These are phyloP conservation scores for Shargacucullia verbasci DNA, from an alignment of 2,888 invertebrate genomes.

Conservation along the genomic window DNA sequence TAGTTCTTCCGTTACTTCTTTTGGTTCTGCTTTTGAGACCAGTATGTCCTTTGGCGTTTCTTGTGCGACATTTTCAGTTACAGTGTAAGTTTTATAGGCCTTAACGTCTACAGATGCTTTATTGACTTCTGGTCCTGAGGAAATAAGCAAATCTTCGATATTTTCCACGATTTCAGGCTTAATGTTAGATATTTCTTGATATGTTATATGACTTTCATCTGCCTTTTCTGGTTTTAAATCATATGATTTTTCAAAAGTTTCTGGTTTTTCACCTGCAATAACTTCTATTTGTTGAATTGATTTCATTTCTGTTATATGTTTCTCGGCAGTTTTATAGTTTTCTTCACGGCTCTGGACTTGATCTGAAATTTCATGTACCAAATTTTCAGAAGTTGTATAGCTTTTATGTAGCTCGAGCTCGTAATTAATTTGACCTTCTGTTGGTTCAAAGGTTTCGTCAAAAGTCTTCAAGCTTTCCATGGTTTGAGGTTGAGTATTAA, in stretches of 20 bases:
- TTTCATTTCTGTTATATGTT: constrained; percentile 66
- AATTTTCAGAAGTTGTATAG: constrained; percentile 70
- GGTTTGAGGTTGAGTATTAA: constrained; percentile 66
- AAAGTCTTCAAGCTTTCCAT: constrained; percentile 67
- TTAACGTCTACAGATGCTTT: constrained; percentile 68
- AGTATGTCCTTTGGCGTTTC: constrained; percentile 82
- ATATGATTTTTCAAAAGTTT: constrained; percentile 50
- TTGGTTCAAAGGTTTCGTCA: constrained; percentile 51
- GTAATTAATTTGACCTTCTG: constrained; percentile 56
- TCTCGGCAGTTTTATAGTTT: constrained; percentile 61
- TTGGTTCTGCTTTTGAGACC: constrained; percentile 72
- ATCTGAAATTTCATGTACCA: constrained; percentile 63
- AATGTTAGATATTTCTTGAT: constrained; percentile 66
- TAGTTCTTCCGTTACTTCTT: constrained; percentile 75
- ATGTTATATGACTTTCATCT: constrained; percentile 62
- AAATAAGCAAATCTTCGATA: constrained; percentile 58
- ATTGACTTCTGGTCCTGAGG: constrained; percentile 57
- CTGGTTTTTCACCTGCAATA: constrained; percentile 63
- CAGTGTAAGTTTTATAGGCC: constrained; percentile 69
- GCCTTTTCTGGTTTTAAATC: constrained; percentile 64
- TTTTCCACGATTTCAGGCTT: constrained; percentile 71
- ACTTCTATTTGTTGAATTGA: constrained; percentile 70
- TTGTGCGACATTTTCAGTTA: constrained; percentile 72
- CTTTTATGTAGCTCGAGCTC: constrained; percentile 71
- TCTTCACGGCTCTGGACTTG: constrained; percentile 48